A percentile compares a stretch with the other conserved stretches of the same genome.
These are phyloP conservation scores for Cariama cristata DNA, from an alignment of 2,113 vertebrate genomes.

Conservation along the genomic window DNA sequence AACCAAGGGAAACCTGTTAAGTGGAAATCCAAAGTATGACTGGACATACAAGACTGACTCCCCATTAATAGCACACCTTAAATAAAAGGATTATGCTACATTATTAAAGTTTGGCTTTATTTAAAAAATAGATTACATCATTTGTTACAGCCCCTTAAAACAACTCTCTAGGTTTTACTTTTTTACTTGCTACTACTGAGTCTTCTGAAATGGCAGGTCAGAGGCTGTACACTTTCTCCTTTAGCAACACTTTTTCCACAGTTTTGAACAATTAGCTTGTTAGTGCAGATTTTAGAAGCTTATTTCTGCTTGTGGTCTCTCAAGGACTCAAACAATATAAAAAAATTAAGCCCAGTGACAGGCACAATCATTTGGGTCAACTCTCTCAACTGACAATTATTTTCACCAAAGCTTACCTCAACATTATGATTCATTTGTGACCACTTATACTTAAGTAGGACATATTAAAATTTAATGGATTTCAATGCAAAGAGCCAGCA, in stretches of 20 bases:
- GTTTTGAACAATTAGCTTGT: constrained; percentile 1
- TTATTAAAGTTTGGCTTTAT: not conserved
- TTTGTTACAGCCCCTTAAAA: not conserved
- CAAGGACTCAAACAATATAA: not conserved
- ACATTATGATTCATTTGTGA: constrained; percentile 76
- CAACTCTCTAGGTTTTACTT: not conserved
- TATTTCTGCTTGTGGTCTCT: constrained; percentile 8
- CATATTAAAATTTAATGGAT: constrained; percentile 78
- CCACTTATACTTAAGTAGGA: constrained; percentile 71
- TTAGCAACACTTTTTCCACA: constrained; percentile 24
- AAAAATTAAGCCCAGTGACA: constrained; percentile 60
- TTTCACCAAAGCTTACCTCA: constrained; percentile 69
- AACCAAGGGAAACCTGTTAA: not conserved
- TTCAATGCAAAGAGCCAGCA: constrained; percentile 60
- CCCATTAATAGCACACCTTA: not conserved
- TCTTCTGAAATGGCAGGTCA: constrained; percentile 53
- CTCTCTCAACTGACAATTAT: constrained; percentile 59
- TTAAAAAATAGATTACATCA: not conserved
- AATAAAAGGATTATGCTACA: not conserved
- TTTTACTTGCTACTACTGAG: not conserved
- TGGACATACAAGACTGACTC: not conserved
- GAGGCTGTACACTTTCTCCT: not conserved
- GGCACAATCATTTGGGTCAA: constrained; percentile 43
- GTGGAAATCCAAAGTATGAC: not conserved
- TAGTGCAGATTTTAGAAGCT: not conserved